A percentile compares a stretch with the other conserved stretches of the same genome.
Evolutionary conservation across 2,113 vertebrate species (phyloP).

Genomic region (Boleophthalmus pectinirostris): DNA sequence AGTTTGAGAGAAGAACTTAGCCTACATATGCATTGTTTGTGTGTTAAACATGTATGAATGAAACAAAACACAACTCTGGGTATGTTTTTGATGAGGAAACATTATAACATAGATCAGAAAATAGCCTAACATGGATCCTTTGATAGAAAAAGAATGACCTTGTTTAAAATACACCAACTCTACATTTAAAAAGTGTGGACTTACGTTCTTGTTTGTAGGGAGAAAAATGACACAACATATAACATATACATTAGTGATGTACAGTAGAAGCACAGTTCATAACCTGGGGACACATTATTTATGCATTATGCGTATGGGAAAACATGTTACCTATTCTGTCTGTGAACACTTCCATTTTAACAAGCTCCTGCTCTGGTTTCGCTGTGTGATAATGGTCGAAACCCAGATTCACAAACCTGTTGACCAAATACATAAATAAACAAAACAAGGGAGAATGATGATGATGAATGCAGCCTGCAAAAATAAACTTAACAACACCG

Average conservation of each 20-base stretch:
- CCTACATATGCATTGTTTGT: too few relatives aligned
- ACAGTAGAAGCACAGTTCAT: not conserved
- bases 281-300: not conserved
- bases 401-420: conserved; percentile 88
- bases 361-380: conserved; percentile 58
- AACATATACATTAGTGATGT: conserved; percentile 9
- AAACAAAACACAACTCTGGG: too few relatives aligned
- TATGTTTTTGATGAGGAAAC: too few relatives aligned
- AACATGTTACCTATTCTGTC: conserved; percentile 81
- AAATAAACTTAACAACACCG: not conserved
- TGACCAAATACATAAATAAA: not conserved
- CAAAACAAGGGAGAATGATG: conserved; percentile 4
- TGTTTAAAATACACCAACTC: not conserved
- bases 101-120: too few relatives aligned
- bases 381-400: conserved; percentile 76
- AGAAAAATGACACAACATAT: conserved; percentile 20
- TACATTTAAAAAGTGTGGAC: conserved; percentile 19
- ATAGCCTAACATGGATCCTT: too few relatives aligned
- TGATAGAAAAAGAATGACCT: not conserved
- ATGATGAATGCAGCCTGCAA: conserved; percentile 1
- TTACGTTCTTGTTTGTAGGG: conserved; percentile 59
- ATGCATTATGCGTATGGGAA: not conserved
- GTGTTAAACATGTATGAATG: too few relatives aligned
- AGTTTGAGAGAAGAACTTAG: too few relatives aligned
- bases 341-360: conserved; percentile 85